Conservation (phyloP, 2,797 vertebrate genomes). For the Dromococcyx pavoninus region DNA sequence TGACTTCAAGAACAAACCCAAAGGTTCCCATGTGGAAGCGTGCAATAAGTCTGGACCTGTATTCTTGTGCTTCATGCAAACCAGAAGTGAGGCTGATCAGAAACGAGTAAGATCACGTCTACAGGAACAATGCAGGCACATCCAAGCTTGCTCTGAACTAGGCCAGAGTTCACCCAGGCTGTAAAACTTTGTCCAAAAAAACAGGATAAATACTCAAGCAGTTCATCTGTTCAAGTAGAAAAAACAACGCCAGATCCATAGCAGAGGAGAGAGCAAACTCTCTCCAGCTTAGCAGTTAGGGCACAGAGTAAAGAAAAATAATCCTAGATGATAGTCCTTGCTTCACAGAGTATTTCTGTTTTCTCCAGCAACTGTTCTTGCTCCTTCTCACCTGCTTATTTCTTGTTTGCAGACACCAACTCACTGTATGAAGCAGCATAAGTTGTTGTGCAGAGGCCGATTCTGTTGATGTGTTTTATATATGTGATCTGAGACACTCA, state of each 20-base stretch:
- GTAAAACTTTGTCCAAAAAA: neutral
- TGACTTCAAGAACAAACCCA: neutral
- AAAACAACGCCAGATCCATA: neutral
- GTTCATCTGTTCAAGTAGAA: neutral
- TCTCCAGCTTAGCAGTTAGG: neutral
- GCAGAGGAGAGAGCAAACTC: neutral
- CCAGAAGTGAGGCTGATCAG: neutral
- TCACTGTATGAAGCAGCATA: neutral
- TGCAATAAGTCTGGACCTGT: neutral
- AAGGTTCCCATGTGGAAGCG: neutral
- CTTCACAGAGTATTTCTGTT: neutral
- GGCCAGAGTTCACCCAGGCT: neutral
- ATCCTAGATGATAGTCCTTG: neutral
- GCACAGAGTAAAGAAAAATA: neutral
- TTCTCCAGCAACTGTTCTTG: neutral
- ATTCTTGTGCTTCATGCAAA: neutral
- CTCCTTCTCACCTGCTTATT: neutral
- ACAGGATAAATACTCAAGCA: neutral
- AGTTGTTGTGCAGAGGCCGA: neutral
- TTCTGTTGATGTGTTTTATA: neutral
- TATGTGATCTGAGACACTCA: neutral
- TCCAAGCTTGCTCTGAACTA: neutral
- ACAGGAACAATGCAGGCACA: neutral
- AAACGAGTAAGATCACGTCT: neutral
- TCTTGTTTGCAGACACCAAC: neutral